phyloP scores from a whole-genome alignment of 2,888 invertebrate genomes.

The Julus scanicus region DNA sequence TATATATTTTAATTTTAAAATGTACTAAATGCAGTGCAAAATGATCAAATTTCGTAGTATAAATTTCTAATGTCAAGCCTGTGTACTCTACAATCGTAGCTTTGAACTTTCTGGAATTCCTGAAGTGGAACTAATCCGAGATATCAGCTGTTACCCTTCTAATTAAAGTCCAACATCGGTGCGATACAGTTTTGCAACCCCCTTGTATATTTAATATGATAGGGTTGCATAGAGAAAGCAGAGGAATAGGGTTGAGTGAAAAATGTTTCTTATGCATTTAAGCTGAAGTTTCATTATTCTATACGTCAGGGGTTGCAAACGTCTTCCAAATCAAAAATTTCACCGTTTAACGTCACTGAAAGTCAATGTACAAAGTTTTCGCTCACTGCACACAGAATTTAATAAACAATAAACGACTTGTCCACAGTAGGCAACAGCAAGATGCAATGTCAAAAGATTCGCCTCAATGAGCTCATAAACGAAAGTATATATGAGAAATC shows the following conservation, averaged over 20 bases:
- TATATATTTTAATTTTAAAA: too few species aligned
- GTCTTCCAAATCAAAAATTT: constrained; percentile 29
- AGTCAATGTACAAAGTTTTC: constrained; percentile 34
- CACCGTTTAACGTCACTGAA: constrained; percentile 30
- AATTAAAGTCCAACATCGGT: constrained; percentile 28
- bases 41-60: background rate
- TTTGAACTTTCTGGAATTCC: background rate
- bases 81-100: background rate
- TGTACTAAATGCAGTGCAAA: background rate
- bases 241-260: constrained; percentile 7
- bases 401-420: constrained; percentile 47
- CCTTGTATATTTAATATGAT: background rate
- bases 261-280: constrained; percentile 8
- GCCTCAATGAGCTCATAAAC: constrained; percentile 47
- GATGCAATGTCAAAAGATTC: constrained; percentile 37
- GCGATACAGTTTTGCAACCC: background rate
- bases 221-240: background rate
- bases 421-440: constrained; percentile 42
- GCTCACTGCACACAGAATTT: constrained; percentile 24
- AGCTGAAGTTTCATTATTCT: constrained; percentile 29
- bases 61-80: background rate
- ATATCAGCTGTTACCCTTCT: constrained; percentile 23
- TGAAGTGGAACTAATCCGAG: background rate
- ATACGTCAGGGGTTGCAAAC: background rate
- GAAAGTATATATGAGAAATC: constrained; percentile 47